phyloP scores from a whole-genome alignment of 1,140 invertebrate species.

The Grapholita molesta region DNA sequence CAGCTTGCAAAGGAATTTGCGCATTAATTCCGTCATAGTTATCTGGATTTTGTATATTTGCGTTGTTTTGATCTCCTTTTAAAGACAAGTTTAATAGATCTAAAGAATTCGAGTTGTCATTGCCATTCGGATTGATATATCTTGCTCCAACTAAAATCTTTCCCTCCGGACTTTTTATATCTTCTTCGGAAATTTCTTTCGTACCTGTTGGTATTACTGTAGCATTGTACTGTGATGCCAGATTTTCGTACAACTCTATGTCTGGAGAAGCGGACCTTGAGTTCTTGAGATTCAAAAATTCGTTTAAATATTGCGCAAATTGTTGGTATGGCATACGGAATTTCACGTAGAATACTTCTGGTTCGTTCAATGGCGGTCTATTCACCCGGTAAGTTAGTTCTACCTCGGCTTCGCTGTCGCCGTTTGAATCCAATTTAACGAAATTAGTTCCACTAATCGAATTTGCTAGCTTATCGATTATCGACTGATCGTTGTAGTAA shows the following conservation, averaged over 20 bases:
- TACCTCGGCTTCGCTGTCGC: conserved; percentile 12
- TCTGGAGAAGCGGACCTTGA: not conserved
- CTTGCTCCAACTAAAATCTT: not conserved
- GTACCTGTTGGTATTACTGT: not conserved
- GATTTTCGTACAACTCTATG: not conserved
- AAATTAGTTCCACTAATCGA: conserved; percentile 27
- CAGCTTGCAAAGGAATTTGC: not conserved
- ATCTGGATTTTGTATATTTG: not conserved
- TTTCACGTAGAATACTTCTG: conserved; percentile 49
- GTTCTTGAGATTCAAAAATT: not conserved
- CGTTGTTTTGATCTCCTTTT: not conserved
- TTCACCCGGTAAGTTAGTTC: conserved; percentile 32
- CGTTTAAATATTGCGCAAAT: conserved; percentile 36
- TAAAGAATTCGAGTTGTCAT: not conserved
- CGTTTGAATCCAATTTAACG: conserved; percentile 19
- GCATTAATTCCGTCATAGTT: not conserved
- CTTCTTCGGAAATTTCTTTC: not conserved
- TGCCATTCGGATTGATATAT: not conserved
- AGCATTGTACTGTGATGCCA: not conserved
- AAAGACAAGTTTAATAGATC: not conserved
- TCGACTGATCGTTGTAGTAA: not conserved
- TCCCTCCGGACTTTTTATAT: not conserved
- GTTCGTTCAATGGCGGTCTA: conserved; percentile 24
- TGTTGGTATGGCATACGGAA: conserved; percentile 50
- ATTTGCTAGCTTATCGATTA: not conserved